Evolutionary conservation across 2,113 vertebrate genomes (phyloP).

Genomic region (Ceyx melanurus): DNA sequence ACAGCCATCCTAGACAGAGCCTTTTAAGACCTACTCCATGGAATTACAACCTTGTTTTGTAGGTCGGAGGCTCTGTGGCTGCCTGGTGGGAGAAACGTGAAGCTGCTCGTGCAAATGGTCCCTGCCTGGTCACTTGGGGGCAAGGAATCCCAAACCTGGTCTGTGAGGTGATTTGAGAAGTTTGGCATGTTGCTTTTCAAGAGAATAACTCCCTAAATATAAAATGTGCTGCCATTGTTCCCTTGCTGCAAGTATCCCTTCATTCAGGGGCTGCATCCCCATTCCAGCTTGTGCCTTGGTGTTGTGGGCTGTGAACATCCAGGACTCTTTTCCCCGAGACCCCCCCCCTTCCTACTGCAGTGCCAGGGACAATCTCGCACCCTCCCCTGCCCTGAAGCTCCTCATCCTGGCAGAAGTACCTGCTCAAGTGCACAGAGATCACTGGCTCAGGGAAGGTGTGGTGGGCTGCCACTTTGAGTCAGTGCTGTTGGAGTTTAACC

Average conservation of each 20-base stretch:
- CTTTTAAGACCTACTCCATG: constrained; percentile 3
- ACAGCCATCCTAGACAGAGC: background rate
- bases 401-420: background rate
- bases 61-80: background rate
- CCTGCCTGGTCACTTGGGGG: background rate
- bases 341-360: background rate
- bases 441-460: background rate
- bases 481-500: background rate
- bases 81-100: background rate
- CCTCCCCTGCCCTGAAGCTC: background rate
- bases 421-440: background rate
- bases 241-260: background rate
- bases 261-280: background rate
- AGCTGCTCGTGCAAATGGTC: background rate
- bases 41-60: background rate
- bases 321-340: background rate
- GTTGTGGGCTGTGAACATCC: background rate
- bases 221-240: background rate
- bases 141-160: background rate
- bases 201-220: background rate
- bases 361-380: fast-evolving
- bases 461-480: fast-evolving
- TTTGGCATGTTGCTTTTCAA: background rate
- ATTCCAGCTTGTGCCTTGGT: background rate
- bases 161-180: background rate